A percentile compares a stretch with the other conserved stretches of the same genome.
phyloP scores from a whole-genome alignment of 1,140 invertebrate species.

The Eumeta japonica region DNA sequence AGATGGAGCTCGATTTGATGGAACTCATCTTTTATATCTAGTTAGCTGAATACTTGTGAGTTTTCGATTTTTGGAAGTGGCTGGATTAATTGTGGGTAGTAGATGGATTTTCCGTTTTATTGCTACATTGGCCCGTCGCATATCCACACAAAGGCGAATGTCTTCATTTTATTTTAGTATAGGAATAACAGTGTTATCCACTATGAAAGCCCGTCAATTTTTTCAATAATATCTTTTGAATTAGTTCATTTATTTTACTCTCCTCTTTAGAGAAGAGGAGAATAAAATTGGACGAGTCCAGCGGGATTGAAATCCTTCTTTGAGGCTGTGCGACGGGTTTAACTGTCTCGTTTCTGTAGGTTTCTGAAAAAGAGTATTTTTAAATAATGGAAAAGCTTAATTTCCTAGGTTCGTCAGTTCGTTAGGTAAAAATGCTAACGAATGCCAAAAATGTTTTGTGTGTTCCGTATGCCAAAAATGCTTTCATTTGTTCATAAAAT shows the following conservation, averaged over 20 bases:
- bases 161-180: constrained; percentile 6
- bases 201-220: neutral
- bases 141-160: constrained; percentile 19
- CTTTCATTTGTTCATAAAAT: neutral
- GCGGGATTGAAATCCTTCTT: neutral
- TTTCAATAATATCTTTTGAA: neutral
- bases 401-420: neutral
- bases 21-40: constrained; percentile 1
- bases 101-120: constrained; percentile 13
- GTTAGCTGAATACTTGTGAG: neutral
- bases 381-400: neutral
- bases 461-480: no score
- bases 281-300: no score
- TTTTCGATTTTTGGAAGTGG: neutral
- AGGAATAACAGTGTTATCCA: constrained; percentile 20
- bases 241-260: neutral
- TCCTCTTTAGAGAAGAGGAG: no score
- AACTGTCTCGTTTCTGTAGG: neutral
- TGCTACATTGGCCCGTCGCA: constrained; percentile 14
- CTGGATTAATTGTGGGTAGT: no score
- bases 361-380: neutral
- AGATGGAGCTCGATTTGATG: neutral
- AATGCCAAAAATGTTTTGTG: no score
- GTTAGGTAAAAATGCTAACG: no score
- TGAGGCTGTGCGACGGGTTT: neutral